Percentiles rank a stretch among this genome's conserved stretches.
Conservation (phyloP, 2,113 vertebrate genomes). For the Mustela lutreola region DNA sequence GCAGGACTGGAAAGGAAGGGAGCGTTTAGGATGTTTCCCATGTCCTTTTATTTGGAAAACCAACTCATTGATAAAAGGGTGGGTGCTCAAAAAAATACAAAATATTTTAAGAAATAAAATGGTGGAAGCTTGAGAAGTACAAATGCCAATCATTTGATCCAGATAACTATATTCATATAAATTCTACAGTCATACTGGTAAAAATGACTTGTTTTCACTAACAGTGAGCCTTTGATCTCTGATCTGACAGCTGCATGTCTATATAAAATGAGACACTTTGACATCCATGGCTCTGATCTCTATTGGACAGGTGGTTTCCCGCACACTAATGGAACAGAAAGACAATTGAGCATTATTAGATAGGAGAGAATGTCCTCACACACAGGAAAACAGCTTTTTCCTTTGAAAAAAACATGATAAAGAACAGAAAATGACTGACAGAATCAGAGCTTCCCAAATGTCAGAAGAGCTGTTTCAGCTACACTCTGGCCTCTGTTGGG, state of each 20-base stretch:
- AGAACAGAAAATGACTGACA: conserved; percentile 74
- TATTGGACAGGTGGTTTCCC: conserved; percentile 62
- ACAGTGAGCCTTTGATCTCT: conserved; percentile 63
- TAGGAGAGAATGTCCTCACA: conserved; percentile 57
- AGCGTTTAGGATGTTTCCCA: background rate
- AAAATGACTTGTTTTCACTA: conserved; percentile 76
- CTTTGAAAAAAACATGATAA: conserved; percentile 57
- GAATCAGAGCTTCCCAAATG: conserved; percentile 71
- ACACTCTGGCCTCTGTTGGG: conserved; percentile 37
- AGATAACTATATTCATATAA: conserved; percentile 43
- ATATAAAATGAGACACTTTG: conserved; percentile 63
- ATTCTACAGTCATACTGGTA: conserved; percentile 27
- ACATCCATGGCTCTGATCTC: conserved; percentile 50
- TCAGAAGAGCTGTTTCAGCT: conserved; percentile 71
- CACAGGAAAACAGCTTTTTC: conserved; percentile 73
- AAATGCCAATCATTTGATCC: conserved; percentile 43
- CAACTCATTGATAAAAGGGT: background rate
- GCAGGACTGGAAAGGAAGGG: background rate
- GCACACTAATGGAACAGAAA: conserved; percentile 57
- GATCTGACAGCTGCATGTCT: conserved; percentile 64
- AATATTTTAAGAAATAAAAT: background rate
- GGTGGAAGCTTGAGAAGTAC: background rate
- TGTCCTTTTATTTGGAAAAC: background rate
- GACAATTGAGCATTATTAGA: conserved; percentile 70
- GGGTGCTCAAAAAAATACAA: background rate